Base-by-base conservation (phyloP, 92 coral and sea anemone genomes). In the Zoanthus sansibaricus region DNA sequence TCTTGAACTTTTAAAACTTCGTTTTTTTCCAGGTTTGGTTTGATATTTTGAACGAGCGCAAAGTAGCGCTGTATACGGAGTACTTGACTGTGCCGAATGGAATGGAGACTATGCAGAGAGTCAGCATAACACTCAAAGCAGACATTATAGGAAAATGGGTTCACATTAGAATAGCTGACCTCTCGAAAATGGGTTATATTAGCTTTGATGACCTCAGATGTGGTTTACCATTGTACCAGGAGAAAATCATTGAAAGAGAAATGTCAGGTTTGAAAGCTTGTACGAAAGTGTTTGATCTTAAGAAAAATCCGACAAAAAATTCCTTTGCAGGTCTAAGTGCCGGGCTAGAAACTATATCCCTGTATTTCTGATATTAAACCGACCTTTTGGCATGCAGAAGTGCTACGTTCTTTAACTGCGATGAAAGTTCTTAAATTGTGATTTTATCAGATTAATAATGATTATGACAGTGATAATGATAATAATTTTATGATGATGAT, bases 161-260 rank as follows among this genome's bases (percentile, higher is more conserved):
- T 64, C 73, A 68, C 59, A 16, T 62, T 20, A 51, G 52, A 16
- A 3, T 80, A 31, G 44, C 18, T 4, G 85, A 80, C 73, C 10
- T 5, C 61, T 62, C 85, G 9, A 20, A 13, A 2, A 45, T 0
- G 7, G 75, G 62, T 5, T 80, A 80, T 6, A 62, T 80, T 30
- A 80, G 75, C 44, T 80, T 80, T 80, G 85, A 80, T 47, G 85
- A 80, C 21, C 72, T 80, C n/a, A 55, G 85, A 12, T 80, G 85
- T 47, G 85, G 85, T 11, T 64, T 80, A 52, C 85, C 85, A 3
- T 80, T 73, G 74, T 10, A 30, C 17, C 74, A 64, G 74, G 74
- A 80, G 59, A 80, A n/a, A 10, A 66, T 64, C 14, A 44, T 80
- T 20, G 85, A 80, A 64, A 70, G 85, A 20, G 44, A 62, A 44